Percentiles rank a stretch among this genome's conserved stretches.
These are phyloP conservation scores for Tribolium castaneum DNA, from an alignment of 1,140 invertebrate genomes.

Conservation along the genomic window DNA sequence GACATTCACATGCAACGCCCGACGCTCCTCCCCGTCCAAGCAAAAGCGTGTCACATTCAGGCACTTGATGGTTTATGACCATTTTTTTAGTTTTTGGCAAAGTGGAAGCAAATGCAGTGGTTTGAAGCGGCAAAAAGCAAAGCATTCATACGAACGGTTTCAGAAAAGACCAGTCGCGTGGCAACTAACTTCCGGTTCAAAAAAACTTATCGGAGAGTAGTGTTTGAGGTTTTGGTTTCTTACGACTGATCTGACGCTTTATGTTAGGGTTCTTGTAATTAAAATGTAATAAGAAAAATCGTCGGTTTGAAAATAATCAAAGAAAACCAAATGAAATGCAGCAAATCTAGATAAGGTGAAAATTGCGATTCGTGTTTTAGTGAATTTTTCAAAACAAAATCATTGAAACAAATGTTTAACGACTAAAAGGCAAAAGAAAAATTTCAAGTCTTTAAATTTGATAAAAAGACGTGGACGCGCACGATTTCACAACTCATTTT, in stretches of 20 bases:
- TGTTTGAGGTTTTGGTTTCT: conserved; percentile 34
- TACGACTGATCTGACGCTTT: conserved; percentile 60
- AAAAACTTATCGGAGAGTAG: conserved; percentile 49
- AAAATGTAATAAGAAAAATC: conserved; percentile 43
- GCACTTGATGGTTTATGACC: conserved; percentile 43
- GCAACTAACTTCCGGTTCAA: conserved; percentile 68
- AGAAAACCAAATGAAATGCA: conserved; percentile 59
- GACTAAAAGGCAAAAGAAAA: conserved; percentile 60
- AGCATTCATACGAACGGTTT: conserved; percentile 65
- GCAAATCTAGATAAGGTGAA: conserved; percentile 63
- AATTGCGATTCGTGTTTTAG: conserved; percentile 63
- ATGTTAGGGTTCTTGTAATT: conserved; percentile 36
- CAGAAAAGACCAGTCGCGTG: conserved; percentile 75
- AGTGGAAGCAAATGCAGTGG: conserved; percentile 58
- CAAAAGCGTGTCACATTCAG: conserved; percentile 31
- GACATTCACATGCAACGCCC: conserved; percentile 9
- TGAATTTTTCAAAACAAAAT: conserved; percentile 55
- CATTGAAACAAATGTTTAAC: conserved; percentile 52
- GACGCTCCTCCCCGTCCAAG: conserved; percentile 22
- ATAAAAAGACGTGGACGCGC: conserved; percentile 55
- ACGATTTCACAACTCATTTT: conserved; percentile 47
- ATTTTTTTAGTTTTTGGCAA: not conserved
- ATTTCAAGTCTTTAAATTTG: conserved; percentile 52
- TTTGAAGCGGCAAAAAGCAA: conserved; percentile 59
- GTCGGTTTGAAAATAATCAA: not conserved